phyloP scores from a whole-genome alignment of 2,797 vertebrate species.

The Lindbergichthys nudifrons region DNA sequence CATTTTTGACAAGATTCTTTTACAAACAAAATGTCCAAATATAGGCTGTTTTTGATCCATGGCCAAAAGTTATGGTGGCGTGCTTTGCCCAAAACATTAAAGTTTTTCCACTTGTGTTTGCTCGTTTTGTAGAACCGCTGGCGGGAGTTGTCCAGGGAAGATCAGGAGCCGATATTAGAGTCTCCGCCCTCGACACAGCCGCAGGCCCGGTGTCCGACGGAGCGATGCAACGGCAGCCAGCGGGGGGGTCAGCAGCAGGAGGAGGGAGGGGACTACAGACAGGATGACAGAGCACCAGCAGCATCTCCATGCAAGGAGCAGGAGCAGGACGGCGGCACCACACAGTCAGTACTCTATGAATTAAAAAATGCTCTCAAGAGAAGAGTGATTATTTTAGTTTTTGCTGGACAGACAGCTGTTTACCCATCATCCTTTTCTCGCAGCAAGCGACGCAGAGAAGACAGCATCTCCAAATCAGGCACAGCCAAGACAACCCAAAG shows the following conservation, averaged over 20 bases:
- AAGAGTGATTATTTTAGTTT: not conserved
- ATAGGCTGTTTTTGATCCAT: not conserved
- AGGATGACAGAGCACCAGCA: conserved; percentile 75
- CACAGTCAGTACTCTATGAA: conserved; percentile 85
- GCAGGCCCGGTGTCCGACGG: conserved; percentile 78
- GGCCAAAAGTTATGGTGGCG: not conserved
- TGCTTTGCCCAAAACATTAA: not conserved
- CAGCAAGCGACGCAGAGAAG: conserved; percentile 92
- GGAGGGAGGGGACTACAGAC: conserved; percentile 80
- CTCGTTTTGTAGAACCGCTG: conserved; percentile 85
- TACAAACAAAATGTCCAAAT: not conserved
- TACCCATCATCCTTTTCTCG: conserved; percentile 21
- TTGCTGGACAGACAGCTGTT: not conserved
- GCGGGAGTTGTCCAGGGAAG: conserved; percentile 93
- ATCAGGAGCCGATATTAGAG: conserved; percentile 86
- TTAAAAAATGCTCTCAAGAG: not conserved
- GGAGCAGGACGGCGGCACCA: conserved; percentile 82
- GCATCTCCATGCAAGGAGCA: conserved; percentile 77
- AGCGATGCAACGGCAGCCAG: conserved; percentile 89
- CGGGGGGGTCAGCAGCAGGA: conserved; percentile 74
- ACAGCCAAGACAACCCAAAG: conserved; percentile 91
- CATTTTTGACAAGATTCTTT: not conserved
- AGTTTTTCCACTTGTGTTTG: not conserved
- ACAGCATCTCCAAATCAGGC: conserved; percentile 88
- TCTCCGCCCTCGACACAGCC: conserved; percentile 81